Conservation (phyloP, 2,113 vertebrate species). For the Pogonocichla stellata region DNA sequence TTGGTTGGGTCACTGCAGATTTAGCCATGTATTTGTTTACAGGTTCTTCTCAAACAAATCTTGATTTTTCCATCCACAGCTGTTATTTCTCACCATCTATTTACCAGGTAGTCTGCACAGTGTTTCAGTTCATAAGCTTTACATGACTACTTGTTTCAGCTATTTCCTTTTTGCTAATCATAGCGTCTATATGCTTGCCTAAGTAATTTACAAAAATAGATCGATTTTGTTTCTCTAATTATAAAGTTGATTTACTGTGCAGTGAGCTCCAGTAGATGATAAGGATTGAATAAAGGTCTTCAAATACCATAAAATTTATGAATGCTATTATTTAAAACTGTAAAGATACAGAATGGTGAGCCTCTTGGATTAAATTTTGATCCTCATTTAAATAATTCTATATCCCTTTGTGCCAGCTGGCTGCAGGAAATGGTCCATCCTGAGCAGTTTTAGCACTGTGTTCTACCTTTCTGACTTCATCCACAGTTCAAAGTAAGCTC, state of each 20-base stretch:
- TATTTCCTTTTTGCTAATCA: background rate
- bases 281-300: background rate
- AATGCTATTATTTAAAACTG: background rate
- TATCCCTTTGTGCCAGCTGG: background rate
- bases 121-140: background rate
- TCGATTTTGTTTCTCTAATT: background rate
- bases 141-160: background rate
- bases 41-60: background rate
- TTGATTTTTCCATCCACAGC: background rate
- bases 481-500: background rate
- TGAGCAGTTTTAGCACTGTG: background rate
- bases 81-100: background rate
- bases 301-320: background rate
- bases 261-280: background rate
- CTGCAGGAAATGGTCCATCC: background rate
- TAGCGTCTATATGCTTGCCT: background rate
- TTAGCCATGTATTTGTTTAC: background rate
- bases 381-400: background rate
- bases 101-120: background rate
- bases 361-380: background rate
- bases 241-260: background rate
- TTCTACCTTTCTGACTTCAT: background rate
- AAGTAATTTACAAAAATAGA: background rate
- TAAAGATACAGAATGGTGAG: background rate
- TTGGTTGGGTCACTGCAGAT: background rate